Conservation (phyloP, 2,797 vertebrate species). For the Remorina albescens region DNA sequence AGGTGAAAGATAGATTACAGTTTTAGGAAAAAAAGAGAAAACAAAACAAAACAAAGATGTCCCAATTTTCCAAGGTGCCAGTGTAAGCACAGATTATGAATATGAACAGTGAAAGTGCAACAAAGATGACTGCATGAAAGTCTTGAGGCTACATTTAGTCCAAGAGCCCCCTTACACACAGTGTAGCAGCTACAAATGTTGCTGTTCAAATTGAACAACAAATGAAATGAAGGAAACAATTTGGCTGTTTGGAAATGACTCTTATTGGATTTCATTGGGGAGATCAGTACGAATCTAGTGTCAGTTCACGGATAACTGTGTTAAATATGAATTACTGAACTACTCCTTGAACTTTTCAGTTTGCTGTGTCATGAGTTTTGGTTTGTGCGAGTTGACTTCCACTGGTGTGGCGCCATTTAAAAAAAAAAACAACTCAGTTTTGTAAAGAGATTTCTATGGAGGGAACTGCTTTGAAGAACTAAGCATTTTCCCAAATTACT, state of each 20-base stretch:
- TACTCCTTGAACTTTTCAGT: too few species aligned
- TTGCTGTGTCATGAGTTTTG: too few species aligned
- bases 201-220: too few species aligned
- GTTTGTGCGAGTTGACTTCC: neutral
- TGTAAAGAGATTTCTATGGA: too few species aligned
- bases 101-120: neutral
- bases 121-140: neutral
- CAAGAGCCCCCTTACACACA: too few species aligned
- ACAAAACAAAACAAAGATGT: too few species aligned
- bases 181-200: too few species aligned
- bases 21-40: neutral
- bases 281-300: neutral
- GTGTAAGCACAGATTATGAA: neutral
- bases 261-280: too few species aligned
- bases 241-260: neutral
- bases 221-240: neutral
- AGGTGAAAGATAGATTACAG: neutral
- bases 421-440: too few species aligned
- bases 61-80: neutral
- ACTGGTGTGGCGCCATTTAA: too few species aligned
- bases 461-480: too few species aligned
- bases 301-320: neutral
- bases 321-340: neutral
- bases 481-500: neutral
- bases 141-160: neutral